These are phyloP conservation scores for Pogonophryne albipinna DNA, from an alignment of 2,797 vertebrate species.

Conservation along the genomic window DNA sequence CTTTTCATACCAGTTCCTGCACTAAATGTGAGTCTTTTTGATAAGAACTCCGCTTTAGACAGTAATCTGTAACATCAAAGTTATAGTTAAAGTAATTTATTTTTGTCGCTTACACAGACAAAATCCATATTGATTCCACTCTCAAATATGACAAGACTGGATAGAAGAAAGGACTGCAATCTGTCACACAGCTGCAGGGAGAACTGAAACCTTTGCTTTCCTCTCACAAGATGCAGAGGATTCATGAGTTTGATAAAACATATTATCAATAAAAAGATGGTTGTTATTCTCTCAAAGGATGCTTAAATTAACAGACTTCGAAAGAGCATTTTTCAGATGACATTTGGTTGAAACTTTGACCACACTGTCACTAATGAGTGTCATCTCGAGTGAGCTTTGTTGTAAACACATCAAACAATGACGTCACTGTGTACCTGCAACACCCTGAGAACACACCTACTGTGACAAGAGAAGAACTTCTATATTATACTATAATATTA, in stretches of 20 bases:
- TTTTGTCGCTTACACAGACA: conserved; percentile 6
- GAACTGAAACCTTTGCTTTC: conserved; percentile 2
- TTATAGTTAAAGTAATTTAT: conserved; percentile 17
- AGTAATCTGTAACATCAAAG: conserved; percentile 27
- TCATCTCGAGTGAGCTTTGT: neutral
- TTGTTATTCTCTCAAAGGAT: conserved; percentile 22
- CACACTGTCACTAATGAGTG: neutral
- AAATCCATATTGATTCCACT: conserved; percentile 11
- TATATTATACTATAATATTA: neutral
- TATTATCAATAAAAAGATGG: conserved; percentile 18
- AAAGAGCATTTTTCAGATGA: conserved; percentile 10
- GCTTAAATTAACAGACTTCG: conserved; percentile 26
- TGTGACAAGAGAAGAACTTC: neutral
- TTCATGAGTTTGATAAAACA: conserved; percentile 26
- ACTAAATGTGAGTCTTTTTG: conserved; percentile 55
- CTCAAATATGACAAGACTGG: conserved; percentile 19
- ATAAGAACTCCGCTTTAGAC: conserved; percentile 30
- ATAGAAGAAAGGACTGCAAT: neutral
- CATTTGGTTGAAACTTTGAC: neutral
- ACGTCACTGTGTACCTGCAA: neutral
- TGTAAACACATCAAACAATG: neutral
- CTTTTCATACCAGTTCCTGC: conserved; percentile 66
- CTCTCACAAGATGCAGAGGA: neutral
- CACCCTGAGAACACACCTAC: neutral
- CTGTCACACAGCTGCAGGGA: neutral